Base-by-base conservation (phyloP, 2,113 vertebrate species). In the Oceanodroma tethys region DNA sequence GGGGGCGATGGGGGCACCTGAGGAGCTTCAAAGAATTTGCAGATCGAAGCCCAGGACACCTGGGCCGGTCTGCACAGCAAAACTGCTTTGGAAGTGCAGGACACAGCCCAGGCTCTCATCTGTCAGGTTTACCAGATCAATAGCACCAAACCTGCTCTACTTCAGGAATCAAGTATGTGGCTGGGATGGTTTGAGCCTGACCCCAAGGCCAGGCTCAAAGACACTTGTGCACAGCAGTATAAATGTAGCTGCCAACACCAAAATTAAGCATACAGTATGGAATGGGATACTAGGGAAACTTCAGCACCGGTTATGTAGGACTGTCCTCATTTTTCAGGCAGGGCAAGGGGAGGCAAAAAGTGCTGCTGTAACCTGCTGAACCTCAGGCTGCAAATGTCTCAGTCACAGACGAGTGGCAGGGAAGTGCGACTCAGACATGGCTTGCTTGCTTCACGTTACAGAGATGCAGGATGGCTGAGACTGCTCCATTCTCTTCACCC, bases 1-100 rank as follows among this genome's bases (percentile, higher is more conserved):
- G 19, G 9, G 5, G 6, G 11, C 0, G 0, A 68, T 21, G 17
- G 20, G 6, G 9, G 1, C 12, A 73, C 40, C 6, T 10, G 11
- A 73, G 25, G 19, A 66, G 5, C 56, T 65, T 76, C 43, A 58
- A 65, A 1, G 8, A 30, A 73, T 65, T 21, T 47, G 7, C 11
- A 42, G 18, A 30, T 34, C 43, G 25, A 74, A 86, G 29, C 11
- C 27, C 42, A 68, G 27, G 26, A 45, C 21, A 68, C 4, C 22
- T 25, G 30, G 12, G 14, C 25, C 11, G 5, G 10, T 18, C 50
- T 45, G 36, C 32, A 67, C 22, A 42, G 52, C 17, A 34, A 36
- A 32, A 34, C 18, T 45, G 27, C 32, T 73, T 40, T 50, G 55
- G 59, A 50, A 81, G 50, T 5, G 25, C 20, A 23, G 38, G 47